Base-by-base conservation (phyloP, 2,888 invertebrate genomes). In the Ornithoptera alexandrae region DNA sequence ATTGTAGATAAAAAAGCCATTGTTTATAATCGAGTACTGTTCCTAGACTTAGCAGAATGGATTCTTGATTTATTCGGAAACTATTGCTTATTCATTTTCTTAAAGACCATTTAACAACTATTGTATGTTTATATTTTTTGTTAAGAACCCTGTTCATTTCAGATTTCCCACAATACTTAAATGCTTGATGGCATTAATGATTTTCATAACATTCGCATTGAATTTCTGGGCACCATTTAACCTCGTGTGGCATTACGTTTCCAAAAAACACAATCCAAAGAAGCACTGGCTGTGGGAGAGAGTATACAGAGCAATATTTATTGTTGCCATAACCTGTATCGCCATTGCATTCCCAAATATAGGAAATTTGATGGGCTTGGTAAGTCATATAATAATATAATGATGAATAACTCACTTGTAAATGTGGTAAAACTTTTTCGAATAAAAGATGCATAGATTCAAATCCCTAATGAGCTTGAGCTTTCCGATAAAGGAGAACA, bases 151-250 rank as follows among this genome's bases (percentile, higher is more conserved):
- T 39, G 3, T 46, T 46, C 12, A 22, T 70, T 79, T 22, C 84
- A 92, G 92, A 50, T 90, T 91, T 24, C 91, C 92, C 18, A 84
- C 85, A 53, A 78, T 90, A 2, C 74, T 92, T 0, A 91, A 92
- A 74, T 84, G 81, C 53, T 68, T 91, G 18, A 92, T 92, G 87
- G 92, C 84, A 0, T 67, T 89, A 0, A 90, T 92, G 90, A 91
- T 92, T n/a, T 91, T 88, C 72, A 83, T 91, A 18, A 92, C 92
- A 0, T 92, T 89, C 18, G 91, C 90, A 0, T 78, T 92, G 0
- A 92, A 91, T 75, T 92, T 88, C 77, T 92, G 90, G 90, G 90
- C 90, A 0, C 92, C 92, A 0, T 92, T 92, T 77, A 90, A 91
- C 73, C 77, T 92, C 20, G 88, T 89, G 0, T 92, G 92, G 92